Evolutionary conservation across 1,140 invertebrate genomes (phyloP), one percentile per base, ranked within the genome.

Genomic region (Drosophila yakuba): DNA sequence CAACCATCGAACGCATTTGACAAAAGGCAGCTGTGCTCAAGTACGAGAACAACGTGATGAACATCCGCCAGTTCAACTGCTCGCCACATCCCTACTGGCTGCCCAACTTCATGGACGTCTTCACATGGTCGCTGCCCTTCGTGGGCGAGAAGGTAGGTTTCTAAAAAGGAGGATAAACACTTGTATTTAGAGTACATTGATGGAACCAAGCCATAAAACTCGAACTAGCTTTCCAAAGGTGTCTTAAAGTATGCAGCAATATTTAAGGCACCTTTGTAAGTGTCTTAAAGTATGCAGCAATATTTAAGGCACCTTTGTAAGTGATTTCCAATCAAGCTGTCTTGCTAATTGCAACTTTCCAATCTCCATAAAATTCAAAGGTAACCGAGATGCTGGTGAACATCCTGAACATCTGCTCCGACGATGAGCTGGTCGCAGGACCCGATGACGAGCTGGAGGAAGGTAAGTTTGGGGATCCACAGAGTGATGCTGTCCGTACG

Each of bases 11-110:
- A 80, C 60, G 68, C 84, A 74, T 88, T 91, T 92, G 79, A 91
- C 93, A 93, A 60, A 93, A 96, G 96, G 99, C 99, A 93, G 99
- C 99, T 92, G 99, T 99, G 93, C 95, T 99, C 91, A 99, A 99
- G 94, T 99, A 99, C 95, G 99, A 99, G 95, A 99, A 99, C 94
- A 99, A 99, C 94, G 99, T 99, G 82, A 99, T 99, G 99, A 99
- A 99, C 93, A 99, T 99, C 92, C 96, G 99, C 92, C 99, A 99
- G 94, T 99, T 99, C 94, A 99, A 99, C 94, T 99, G 98, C 94
- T 99, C 98, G 77, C 98, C 98, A 66, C 99, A 99, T 95, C 99
- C 99, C 36, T 99, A 99, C 93, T 99, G 99, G 99, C 93, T 99
- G 93, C 99, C 99, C 85, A 99, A 99, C 93, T 99, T 99, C 94